These are phyloP conservation scores for Chaitophorus viminalis DNA, from an alignment of 2,888 invertebrate genomes.

Conservation along the genomic window DNA sequence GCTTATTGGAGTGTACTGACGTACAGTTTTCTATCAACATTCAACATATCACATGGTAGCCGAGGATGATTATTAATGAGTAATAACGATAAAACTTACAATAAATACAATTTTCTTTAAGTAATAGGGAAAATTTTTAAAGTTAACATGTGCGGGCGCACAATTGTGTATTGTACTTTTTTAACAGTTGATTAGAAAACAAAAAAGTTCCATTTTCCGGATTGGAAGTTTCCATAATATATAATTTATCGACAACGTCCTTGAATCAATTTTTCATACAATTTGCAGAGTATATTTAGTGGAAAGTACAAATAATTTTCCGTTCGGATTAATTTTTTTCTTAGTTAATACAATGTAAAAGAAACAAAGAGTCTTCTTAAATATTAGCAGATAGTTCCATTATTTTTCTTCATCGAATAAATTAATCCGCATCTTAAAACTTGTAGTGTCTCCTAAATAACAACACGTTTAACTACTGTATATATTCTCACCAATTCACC, in stretches of 20 bases:
- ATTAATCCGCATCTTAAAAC: neutral
- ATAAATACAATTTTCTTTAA: neutral
- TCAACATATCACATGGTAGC: neutral
- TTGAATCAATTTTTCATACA: constrained; percentile 26
- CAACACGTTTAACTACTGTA: too few relatives aligned
- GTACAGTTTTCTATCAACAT: neutral
- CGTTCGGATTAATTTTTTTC: neutral
- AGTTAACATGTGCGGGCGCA: neutral
- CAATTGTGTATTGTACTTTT: neutral
- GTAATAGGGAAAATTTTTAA: neutral
- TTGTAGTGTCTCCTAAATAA: too few relatives aligned
- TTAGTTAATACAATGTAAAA: neutral
- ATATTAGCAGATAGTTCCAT: neutral
- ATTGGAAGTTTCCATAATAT: constrained; percentile 15
- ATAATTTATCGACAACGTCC: constrained; percentile 31
- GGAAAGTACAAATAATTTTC: neutral
- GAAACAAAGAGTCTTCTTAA: neutral
- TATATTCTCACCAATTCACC: too few relatives aligned
- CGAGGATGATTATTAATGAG: neutral
- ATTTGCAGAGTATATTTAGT: neutral
- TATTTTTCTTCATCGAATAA: neutral
- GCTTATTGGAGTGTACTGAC: neutral
- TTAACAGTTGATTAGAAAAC: constrained; percentile 8
- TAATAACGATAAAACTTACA: neutral
- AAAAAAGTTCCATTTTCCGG: constrained; percentile 49